phyloP scores from a whole-genome alignment of 2,797 vertebrate species.

The Pseudomugil gertrudae region DNA sequence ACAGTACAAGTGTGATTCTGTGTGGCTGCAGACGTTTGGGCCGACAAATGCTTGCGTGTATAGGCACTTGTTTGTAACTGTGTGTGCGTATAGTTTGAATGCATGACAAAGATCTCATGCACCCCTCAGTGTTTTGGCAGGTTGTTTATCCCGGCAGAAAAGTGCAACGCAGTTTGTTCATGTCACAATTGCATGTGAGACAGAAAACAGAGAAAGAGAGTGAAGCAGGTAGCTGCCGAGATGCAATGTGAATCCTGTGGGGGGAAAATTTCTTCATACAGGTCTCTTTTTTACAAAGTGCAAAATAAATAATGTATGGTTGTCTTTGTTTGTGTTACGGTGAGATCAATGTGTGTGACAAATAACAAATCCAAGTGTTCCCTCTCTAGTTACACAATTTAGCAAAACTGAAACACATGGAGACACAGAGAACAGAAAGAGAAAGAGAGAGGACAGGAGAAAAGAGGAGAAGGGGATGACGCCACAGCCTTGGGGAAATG shows the following conservation, averaged over 20 bases:
- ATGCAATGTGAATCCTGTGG: conserved; percentile 26
- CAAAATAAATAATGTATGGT: conserved; percentile 32
- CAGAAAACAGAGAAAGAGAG: conserved; percentile 9
- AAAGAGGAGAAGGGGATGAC: conserved; percentile 12
- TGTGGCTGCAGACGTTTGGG: conserved; percentile 27
- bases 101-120: conserved; percentile 56
- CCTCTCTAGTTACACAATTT: conserved; percentile 20
- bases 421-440: too few relatives aligned
- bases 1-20: conserved; percentile 25
- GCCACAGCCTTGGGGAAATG: conserved; percentile 37
- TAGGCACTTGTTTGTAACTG: conserved; percentile 23
- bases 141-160: conserved; percentile 49
- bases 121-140: conserved; percentile 50
- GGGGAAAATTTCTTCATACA: conserved; percentile 20
- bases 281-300: conserved; percentile 20
- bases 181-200: neutral
- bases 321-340: conserved; percentile 9
- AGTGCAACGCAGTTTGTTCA: conserved; percentile 28
- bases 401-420: conserved; percentile 12
- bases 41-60: conserved; percentile 26
- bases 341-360: conserved; percentile 14
- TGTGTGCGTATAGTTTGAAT: conserved; percentile 25
- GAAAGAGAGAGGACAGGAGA: neutral
- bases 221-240: conserved; percentile 15
- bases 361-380: conserved; percentile 22